A percentile compares a stretch with the other conserved stretches of the same genome.
These are phyloP conservation scores for Caenorhabditis doughertyi DNA, from an alignment of 2,888 invertebrate species.

Conservation along the genomic window DNA sequence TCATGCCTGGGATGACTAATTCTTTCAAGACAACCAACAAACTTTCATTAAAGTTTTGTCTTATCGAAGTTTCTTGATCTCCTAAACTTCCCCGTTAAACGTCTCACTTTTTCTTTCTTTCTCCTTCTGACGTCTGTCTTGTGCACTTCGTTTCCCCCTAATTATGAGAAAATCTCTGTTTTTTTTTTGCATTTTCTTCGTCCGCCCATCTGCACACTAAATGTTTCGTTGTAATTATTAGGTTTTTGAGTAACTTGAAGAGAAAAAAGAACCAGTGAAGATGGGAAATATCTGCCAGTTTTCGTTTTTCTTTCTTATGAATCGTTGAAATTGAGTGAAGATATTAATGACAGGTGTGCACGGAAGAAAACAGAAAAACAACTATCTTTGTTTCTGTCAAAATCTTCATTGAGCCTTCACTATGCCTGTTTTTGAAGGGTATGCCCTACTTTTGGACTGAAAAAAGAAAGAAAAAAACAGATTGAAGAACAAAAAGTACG, in stretches of 20 bases:
- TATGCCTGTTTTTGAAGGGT: no score
- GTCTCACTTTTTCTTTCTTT: background rate
- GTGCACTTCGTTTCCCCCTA: conserved; percentile 16
- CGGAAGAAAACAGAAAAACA: background rate
- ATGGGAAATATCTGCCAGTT: background rate
- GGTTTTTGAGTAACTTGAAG: conserved; percentile 18
- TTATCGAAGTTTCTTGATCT: conserved; percentile 12
- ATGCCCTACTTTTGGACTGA: no score
- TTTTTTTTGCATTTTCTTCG: conserved; percentile 4
- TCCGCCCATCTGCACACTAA: conserved; percentile 13
- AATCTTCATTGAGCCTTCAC: no score
- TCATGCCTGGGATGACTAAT: background rate
- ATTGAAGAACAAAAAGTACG: no score
- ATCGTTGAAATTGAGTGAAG: conserved; percentile 4
- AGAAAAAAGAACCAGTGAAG: background rate
- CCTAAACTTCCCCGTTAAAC: conserved; percentile 1
- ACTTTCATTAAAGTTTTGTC: background rate
- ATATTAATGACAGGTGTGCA: conserved; percentile 16
- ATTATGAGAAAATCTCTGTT: conserved; percentile 40
- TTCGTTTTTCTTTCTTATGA: conserved; percentile 5
- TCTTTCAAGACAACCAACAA: background rate
- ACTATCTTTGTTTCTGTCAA: background rate
- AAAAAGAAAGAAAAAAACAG: no score
- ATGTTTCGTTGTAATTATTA: conserved; percentile 44
- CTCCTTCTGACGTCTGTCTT: conserved; percentile 2